Base-by-base conservation (phyloP, 2,888 invertebrate species). In the Cryptocephalus primarius region DNA sequence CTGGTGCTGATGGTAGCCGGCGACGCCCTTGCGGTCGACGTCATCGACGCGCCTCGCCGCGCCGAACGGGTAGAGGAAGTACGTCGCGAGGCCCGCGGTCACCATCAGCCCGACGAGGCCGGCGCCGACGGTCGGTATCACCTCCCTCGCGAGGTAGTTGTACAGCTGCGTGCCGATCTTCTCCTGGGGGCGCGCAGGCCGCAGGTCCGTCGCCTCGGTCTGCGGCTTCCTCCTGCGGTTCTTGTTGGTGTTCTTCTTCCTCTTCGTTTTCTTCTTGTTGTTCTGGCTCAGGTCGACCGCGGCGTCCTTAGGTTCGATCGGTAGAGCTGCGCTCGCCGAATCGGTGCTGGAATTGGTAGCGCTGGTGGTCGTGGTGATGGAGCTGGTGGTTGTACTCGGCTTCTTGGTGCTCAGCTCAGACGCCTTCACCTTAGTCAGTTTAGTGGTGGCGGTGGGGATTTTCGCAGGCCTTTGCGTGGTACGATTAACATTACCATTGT, bases 111-210 rank as follows among this genome's bases (percentile, higher is more conserved):
- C 86, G 9, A 86, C 78, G 13, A 87, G 69, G 56, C 87, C 85
- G 0, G 86, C 82, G 1, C 87, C 86, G 13, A 87, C 83, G 32
- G 84, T 83, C 1, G 87, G 86, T 82, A 87, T 85, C 0, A 87
- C 82, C 72, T 87, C 86, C 56, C 86, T 74, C 2, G 85, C 84
- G 38, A 87, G 68, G 59, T 84, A 87, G 59, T 84, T 86, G 60
- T 86, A 87, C 31, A 87, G 78, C 63, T 85, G 82, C 0, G 85
- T 82, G 9, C 82, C 77, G 0, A 86, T 52, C 40, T 45, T 49
- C 53, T 72, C 72, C 13, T 64, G 65, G 36, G 12, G 69, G n/a
- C 12, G n/a, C 11, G 12, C 6, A 2, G 36, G 36, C 12, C 36
- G n/a, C 36, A 36, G 36, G 12, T 36, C 12, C 3, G 36, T 36